These are phyloP conservation scores for Marisa cornuarietis DNA, from an alignment of 1,140 invertebrate genomes.

Conservation along the genomic window DNA sequence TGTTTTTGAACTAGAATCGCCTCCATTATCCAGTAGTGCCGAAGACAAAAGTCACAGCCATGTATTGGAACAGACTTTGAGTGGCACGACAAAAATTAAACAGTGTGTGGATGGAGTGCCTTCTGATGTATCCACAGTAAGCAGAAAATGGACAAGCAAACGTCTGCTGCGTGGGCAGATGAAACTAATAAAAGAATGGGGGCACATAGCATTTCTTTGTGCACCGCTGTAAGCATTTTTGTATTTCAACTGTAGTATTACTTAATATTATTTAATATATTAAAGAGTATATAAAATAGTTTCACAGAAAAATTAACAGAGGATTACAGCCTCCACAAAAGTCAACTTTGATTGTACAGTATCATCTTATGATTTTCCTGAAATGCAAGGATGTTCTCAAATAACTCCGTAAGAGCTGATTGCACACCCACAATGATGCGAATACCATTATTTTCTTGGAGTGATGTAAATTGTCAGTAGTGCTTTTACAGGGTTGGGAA, in stretches of 20 bases:
- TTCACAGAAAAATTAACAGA: too few species aligned
- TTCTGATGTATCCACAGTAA: background rate
- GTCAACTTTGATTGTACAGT: too few species aligned
- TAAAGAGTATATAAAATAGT: too few species aligned
- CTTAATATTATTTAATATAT: too few species aligned
- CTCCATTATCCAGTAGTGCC: background rate
- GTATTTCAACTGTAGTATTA: too few species aligned
- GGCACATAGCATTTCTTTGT: constrained; percentile 83
- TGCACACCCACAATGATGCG: background rate
- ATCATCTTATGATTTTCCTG: too few species aligned
- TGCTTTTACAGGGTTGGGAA: constrained; percentile 77
- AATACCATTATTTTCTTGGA: background rate
- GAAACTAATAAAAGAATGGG: constrained; percentile 81
- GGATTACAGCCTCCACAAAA: too few species aligned
- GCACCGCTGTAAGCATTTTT: constrained; percentile 78
- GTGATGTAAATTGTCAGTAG: constrained; percentile 7
- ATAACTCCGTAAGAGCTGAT: too few species aligned
- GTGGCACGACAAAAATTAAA: background rate
- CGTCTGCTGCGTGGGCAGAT: constrained; percentile 80
- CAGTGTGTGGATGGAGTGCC: background rate
- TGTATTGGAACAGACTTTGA: background rate
- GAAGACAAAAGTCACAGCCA: background rate
- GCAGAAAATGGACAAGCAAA: constrained; percentile 19
- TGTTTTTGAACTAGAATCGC: constrained; percentile 77
- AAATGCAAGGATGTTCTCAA: too few species aligned